phyloP scores from a whole-genome alignment of 1,140 invertebrate species.

The Sogatella furcifera region DNA sequence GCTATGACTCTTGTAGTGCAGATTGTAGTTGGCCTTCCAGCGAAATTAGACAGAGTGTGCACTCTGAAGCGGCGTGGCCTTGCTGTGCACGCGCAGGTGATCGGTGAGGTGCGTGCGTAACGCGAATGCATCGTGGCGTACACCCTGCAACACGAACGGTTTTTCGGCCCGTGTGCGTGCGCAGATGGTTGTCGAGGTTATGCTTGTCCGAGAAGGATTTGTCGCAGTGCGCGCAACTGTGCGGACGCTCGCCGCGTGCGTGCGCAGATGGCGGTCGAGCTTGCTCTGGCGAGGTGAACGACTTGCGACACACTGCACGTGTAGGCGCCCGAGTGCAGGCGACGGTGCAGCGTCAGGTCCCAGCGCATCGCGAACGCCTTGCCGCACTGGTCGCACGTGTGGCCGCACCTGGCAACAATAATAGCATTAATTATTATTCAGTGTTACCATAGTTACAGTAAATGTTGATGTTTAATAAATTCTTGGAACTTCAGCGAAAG shows the following conservation, averaged over 20 bases:
- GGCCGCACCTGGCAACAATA: constrained; percentile 10
- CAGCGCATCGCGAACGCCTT: constrained; percentile 29
- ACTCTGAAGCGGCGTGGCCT: constrained; percentile 8
- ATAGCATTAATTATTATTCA: too few relatives aligned
- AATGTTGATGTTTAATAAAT: too few relatives aligned
- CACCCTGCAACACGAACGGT: constrained; percentile 32
- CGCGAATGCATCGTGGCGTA: constrained; percentile 35
- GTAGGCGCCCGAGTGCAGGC: constrained; percentile 38
- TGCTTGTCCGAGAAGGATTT: constrained; percentile 39
- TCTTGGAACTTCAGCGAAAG: constrained; percentile 19
- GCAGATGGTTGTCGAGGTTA: constrained; percentile 37
- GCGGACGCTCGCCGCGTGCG: constrained; percentile 35
- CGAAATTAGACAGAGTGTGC: constrained; percentile 16
- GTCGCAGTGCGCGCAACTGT: constrained; percentile 36
- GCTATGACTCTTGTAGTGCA: constrained; percentile 13
- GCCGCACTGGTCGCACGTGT: constrained; percentile 28
- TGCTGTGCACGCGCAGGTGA: constrained; percentile 15
- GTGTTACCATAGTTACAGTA: too few relatives aligned
- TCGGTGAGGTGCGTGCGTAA: constrained; percentile 15
- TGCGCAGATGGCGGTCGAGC: constrained; percentile 15
- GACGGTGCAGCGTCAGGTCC: constrained; percentile 36
- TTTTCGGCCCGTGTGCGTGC: constrained; percentile 33
- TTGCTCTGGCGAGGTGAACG: constrained; percentile 20
- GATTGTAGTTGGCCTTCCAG: constrained; percentile 19
- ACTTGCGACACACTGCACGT: constrained; percentile 21